Conservation (phyloP, 2,113 vertebrate genomes). For the Collichthys lucidus region DNA sequence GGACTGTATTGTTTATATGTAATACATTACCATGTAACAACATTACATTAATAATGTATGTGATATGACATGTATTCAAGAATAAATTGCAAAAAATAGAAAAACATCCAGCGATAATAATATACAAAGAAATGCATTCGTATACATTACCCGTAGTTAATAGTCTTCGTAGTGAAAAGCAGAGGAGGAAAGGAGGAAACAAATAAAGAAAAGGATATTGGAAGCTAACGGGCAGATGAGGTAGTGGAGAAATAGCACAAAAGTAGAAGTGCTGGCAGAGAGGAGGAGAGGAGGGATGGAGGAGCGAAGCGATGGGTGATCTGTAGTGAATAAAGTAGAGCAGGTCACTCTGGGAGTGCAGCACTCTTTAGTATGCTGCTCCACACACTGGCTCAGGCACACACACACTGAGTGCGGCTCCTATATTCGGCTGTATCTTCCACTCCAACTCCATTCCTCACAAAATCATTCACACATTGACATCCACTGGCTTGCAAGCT, state of each 20-base stretch:
- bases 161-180: background rate
- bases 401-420: background rate
- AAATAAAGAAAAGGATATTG: background rate
- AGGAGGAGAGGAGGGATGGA: background rate
- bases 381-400: slow-evolving; percentile 6
- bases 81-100: too few relatives aligned
- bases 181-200: background rate
- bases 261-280: background rate
- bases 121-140: background rate
- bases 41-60: too few relatives aligned
- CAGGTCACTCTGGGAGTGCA: slow-evolving; percentile 36
- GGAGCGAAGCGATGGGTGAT: background rate
- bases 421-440: background rate
- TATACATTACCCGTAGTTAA: background rate
- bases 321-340: slow-evolving; percentile 28
- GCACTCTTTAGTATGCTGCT: slow-evolving; percentile 30
- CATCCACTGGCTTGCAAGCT: background rate
- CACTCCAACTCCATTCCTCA: background rate
- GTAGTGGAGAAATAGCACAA: background rate
- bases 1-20: too few relatives aligned
- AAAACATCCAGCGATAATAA: too few relatives aligned
- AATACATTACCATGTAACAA: too few relatives aligned
- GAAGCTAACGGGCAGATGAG: background rate
- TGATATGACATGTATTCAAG: too few relatives aligned
- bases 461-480: slow-evolving; percentile 1